Conservation (phyloP, 2,113 vertebrate species). For the Bombycilla garrulus region DNA sequence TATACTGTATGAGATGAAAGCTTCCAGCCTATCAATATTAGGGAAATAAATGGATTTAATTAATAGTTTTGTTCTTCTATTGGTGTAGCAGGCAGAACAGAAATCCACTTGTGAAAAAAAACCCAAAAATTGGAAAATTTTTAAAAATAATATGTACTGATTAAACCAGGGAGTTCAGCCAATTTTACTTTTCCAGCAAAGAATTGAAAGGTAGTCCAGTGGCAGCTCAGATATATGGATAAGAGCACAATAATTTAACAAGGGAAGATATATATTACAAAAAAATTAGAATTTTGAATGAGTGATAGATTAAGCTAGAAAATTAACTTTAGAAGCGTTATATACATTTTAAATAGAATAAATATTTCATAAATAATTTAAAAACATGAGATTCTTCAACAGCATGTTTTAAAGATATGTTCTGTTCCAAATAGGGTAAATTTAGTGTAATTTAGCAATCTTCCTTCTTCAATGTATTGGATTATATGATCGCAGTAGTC, state of each 20-base stretch:
- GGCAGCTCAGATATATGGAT: background rate
- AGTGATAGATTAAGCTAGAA: background rate
- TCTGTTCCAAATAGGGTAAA: background rate
- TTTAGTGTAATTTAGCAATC: background rate
- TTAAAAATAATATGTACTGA: background rate
- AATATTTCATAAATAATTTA: background rate
- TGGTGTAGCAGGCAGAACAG: background rate
- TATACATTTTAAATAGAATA: background rate
- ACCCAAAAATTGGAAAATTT: background rate
- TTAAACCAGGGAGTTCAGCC: background rate
- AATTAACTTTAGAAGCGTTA: background rate
- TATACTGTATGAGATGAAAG: background rate
- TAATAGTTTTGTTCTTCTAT: background rate
- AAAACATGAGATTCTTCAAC: background rate
- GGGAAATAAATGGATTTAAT: background rate
- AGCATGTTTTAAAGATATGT: background rate
- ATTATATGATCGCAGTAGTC: background rate
- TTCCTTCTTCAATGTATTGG: background rate
- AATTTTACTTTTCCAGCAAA: background rate
- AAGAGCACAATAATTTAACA: background rate
- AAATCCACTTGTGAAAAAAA: background rate
- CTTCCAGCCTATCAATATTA: background rate
- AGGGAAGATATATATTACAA: background rate
- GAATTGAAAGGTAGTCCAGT: background rate
- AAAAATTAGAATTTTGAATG: background rate